A percentile compares a stretch with the other conserved stretches of the same genome.
Evolutionary conservation across 1,140 invertebrate species (phyloP).

Genomic region (Thaumetopoea pityocampa): DNA sequence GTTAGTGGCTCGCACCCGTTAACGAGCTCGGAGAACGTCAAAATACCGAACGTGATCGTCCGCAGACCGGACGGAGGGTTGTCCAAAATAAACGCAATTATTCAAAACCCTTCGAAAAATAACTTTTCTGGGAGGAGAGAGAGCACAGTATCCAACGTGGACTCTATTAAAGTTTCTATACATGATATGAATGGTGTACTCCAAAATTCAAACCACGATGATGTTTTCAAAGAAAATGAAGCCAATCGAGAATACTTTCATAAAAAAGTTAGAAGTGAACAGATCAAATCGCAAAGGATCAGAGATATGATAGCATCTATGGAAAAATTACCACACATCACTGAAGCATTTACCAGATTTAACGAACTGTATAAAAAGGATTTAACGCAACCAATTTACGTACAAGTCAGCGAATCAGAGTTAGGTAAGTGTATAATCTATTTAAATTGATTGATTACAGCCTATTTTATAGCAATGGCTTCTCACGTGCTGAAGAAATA

Average conservation of each 20-base stretch:
- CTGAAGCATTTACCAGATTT: slow-evolving; percentile 40
- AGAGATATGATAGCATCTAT: background rate
- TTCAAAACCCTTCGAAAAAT: slow-evolving; percentile 26
- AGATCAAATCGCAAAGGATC: slow-evolving; percentile 22
- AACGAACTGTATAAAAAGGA: slow-evolving; percentile 22
- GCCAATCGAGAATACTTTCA: slow-evolving; percentile 29
- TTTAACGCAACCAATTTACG: slow-evolving; percentile 35
- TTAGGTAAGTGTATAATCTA: slow-evolving; percentile 30
- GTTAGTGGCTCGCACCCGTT: slow-evolving; percentile 43
- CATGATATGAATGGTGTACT: background rate
- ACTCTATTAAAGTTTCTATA: slow-evolving; percentile 11
- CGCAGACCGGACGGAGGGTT: slow-evolving; percentile 36
- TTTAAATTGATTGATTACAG: background rate
- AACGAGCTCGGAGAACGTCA: slow-evolving; percentile 13
- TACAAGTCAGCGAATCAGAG: slow-evolving; percentile 42
- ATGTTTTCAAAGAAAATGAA: slow-evolving; percentile 1
- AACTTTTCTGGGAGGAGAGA: background rate
- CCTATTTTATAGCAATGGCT: too few species aligned
- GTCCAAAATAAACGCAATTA: slow-evolving; percentile 37
- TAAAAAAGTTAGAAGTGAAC: slow-evolving; percentile 35
- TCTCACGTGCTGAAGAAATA: too few species aligned
- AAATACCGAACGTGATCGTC: slow-evolving; percentile 19
- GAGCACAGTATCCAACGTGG: background rate
- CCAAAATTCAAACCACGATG: background rate
- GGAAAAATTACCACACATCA: slow-evolving; percentile 36